A percentile compares a stretch with the other conserved stretches of the same genome.
Conservation (phyloP, 2,113 vertebrate genomes). For the Varanus salvator region DNA sequence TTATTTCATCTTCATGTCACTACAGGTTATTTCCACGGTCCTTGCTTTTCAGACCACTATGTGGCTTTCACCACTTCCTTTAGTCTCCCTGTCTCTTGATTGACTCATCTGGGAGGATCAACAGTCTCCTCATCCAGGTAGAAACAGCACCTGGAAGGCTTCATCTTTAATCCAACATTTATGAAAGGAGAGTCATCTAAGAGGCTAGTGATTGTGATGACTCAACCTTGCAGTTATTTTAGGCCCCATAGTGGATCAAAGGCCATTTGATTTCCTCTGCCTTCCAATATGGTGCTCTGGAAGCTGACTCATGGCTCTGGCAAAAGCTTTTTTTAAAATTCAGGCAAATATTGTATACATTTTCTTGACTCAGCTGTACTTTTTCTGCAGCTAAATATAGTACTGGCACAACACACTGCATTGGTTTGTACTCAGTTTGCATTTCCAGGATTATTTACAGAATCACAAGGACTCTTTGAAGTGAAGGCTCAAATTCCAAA, state of each 20-base stretch:
- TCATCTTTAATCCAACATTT: not conserved
- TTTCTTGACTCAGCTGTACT: slow-evolving; percentile 31
- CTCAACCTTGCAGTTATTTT: slow-evolving; percentile 16
- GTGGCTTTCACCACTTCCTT: not conserved
- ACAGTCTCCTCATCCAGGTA: not conserved
- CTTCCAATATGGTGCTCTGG: not conserved
- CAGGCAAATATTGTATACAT: slow-evolving; percentile 24
- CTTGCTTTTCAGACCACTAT: not conserved
- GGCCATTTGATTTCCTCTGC: not conserved
- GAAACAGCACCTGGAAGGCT: not conserved
- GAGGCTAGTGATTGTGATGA: not conserved
- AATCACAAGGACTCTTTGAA: slow-evolving; percentile 31
- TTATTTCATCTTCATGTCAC: not conserved
- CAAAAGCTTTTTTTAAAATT: not conserved
- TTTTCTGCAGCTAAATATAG: slow-evolving; percentile 6
- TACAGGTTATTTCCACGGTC: not conserved
- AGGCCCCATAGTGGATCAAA: slow-evolving; percentile 15
- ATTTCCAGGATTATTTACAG: slow-evolving; percentile 28
- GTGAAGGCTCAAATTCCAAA: slow-evolving; percentile 22
- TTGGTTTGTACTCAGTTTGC: slow-evolving; percentile 18
- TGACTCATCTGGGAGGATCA: not conserved
- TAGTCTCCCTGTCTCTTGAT: not conserved
- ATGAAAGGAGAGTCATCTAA: not conserved
- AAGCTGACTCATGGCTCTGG: slow-evolving; percentile 32
- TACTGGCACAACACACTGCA: not conserved